phyloP scores from a whole-genome alignment of 2,888 invertebrate species.

The Himalopsyche anomala region DNA sequence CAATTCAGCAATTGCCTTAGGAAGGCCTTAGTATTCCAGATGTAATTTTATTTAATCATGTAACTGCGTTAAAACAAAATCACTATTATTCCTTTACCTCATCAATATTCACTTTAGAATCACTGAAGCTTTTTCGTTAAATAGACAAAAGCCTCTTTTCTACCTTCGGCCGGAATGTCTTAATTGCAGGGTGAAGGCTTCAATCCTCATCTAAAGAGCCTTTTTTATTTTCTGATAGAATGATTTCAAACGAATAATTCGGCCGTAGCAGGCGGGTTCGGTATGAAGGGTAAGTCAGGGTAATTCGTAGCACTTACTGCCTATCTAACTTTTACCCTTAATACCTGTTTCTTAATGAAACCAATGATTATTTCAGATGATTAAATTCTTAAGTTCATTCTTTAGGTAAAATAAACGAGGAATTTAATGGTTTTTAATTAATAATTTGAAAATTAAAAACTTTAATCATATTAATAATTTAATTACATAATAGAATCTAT shows the following conservation, averaged over 20 bases:
- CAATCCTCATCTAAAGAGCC: not conserved
- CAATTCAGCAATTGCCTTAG: too few species aligned
- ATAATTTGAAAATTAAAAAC: too few species aligned
- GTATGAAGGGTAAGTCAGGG: not conserved
- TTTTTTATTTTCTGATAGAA: slow-evolving; percentile 6
- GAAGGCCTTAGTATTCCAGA: too few species aligned
- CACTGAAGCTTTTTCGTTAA: not conserved
- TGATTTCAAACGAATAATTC: slow-evolving; percentile 26
- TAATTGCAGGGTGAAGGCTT: slow-evolving; percentile 1
- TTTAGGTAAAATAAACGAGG: not conserved
- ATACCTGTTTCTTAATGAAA: not conserved
- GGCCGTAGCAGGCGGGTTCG: not conserved
- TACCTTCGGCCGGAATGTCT: slow-evolving; percentile 1
- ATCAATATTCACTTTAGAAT: not conserved
- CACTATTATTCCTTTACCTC: too few species aligned
- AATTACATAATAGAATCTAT: too few species aligned
- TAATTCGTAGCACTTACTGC: not conserved
- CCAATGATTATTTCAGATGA: slow-evolving; percentile 2
- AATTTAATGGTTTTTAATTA: too few species aligned
- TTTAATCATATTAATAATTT: too few species aligned
- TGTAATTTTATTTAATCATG: too few species aligned
- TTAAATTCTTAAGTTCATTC: slow-evolving; percentile 2
- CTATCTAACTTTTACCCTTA: not conserved
- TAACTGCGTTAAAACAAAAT: too few species aligned
- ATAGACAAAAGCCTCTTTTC: not conserved